Base-by-base conservation (phyloP, 2,888 invertebrate species). In the Cordilura impudica region DNA sequence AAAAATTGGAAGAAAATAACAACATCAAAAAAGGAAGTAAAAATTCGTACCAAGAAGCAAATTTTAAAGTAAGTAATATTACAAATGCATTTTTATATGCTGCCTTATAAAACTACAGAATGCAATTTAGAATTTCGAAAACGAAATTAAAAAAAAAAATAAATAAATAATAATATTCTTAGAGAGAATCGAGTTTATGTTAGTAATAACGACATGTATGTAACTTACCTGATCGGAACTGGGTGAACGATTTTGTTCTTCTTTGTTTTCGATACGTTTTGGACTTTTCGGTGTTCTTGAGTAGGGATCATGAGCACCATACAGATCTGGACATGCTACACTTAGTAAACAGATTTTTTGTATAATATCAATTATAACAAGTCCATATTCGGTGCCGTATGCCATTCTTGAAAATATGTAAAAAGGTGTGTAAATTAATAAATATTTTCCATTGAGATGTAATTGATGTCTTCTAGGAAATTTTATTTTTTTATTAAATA, bases 341-440 rank as follows among this genome's bases (percentile, higher is more conserved):
- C 96, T 97, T 83, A 96, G 92, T 87, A 98, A 93, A 90, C 96
- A 95, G 82, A 94, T 93, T 91, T 96, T 96, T 91, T 98, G 97
- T 88, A 96, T 93, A 90, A 96, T 94, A 92, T 99, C 99, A 88
- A 98, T 94, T 90, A 99, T 94, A 89, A 97, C 97, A 89, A 99
- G 92, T 85, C 98, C 98, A 86, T 95, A 95, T 91, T 98, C 98
- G 90, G 97, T 98, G 86, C 98, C 98, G 92, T 98, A 98, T 87
- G 98, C 97, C 94, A 99, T 93, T 89, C 98, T 98, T 91, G 51
- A 90, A 90, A 83, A 54, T 54, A 43, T 16, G 35, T 2, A 47
- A 39, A 47, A 81, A 83, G 2, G n/a, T 14, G 4, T 16, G 16
- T 81, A 86, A 19, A 51, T 65, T 16, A 53, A 39, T 39, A n/a